Base-by-base conservation (phyloP, 2,797 vertebrate genomes). In the Ciconia nigra region DNA sequence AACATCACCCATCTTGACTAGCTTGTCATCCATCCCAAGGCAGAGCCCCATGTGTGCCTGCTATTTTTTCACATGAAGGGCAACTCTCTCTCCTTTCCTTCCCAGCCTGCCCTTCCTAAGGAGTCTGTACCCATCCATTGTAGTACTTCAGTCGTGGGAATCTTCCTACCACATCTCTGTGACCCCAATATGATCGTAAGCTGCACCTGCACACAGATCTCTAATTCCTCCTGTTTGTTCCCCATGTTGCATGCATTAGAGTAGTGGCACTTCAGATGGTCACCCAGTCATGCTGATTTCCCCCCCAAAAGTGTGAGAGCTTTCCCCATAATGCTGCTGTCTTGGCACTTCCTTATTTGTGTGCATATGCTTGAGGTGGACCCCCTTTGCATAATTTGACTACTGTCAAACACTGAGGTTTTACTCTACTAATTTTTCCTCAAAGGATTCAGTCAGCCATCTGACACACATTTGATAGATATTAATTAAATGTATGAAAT, bases 401-500 rank as follows among this genome's bases (percentile, higher is more conserved):
- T 90, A 35, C 81, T 91, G 89, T 85, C 93, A 95, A 57, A 87
- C 54, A 41, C 42, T 44, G 46, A 91, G 26, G n/a, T 83, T 93
- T 89, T 91, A 85, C 33, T 83, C 58, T 71, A 54, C 66, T 83
- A 87, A 78, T 87, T 96, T 92, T 95, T 87, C 39, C 59, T 91
- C 67, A 69, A 73, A 67, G 44, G 67, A 82, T 83, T 92, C 89
- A 90, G 81, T 87, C 93, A 94, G 71, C 55, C 89, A 71, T 92
- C 89, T 83, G 92, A 95, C 94, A 96, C 87, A 87, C 91, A 81
- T 93, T 93, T 92, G 96, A 95, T 92, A 93, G 91, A 87, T 96
- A 96, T 95, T 96, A 96, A 91, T 92, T 90, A 94, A 85, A 87
- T 83, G 67, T 89, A 83, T 87, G 79, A 94, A 93, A 92, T 91